phyloP scores from a whole-genome alignment of 2,888 invertebrate species.

The Dynastes grantii region DNA sequence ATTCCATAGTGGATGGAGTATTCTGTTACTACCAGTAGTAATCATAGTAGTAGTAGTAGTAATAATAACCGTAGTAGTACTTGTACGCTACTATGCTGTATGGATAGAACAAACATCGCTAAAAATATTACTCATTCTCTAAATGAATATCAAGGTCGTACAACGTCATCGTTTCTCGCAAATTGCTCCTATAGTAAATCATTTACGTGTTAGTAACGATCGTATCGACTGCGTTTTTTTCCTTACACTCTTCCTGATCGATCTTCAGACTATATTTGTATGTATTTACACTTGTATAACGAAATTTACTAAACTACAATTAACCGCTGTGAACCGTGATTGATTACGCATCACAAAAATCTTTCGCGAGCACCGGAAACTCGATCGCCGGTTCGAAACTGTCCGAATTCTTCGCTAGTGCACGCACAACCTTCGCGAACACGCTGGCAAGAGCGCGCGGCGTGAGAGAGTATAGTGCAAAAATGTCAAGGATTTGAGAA shows the following conservation, averaged over 20 bases:
- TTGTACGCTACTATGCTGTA: background rate
- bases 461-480: slow-evolving; percentile 43
- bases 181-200: slow-evolving; percentile 12
- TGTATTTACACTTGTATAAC: background rate
- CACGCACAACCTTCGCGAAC: background rate
- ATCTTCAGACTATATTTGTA: too few relatives aligned
- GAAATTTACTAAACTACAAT: background rate
- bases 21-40: background rate
- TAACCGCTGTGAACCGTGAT: background rate
- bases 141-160: slow-evolving; percentile 42
- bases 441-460: slow-evolving; percentile 9
- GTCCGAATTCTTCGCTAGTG: slow-evolving; percentile 41
- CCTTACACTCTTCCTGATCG: too few relatives aligned
- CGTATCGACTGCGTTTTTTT: slow-evolving; percentile 8
- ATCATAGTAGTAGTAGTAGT: slow-evolving; percentile 2
- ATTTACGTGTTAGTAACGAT: background rate
- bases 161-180: slow-evolving; percentile 10
- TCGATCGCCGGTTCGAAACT: slow-evolving; percentile 2
- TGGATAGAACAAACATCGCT: slow-evolving; percentile 25
- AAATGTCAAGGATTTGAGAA: slow-evolving; percentile 51
- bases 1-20: slow-evolving; percentile 13
- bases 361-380: slow-evolving; percentile 23
- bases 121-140: slow-evolving; percentile 44
- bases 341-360: slow-evolving; percentile 16
- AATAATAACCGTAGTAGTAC: background rate